A percentile compares a stretch with the other conserved stretches of the same genome.
phyloP scores from a whole-genome alignment of 2,888 invertebrate genomes.

The Drosophila borborema region DNA sequence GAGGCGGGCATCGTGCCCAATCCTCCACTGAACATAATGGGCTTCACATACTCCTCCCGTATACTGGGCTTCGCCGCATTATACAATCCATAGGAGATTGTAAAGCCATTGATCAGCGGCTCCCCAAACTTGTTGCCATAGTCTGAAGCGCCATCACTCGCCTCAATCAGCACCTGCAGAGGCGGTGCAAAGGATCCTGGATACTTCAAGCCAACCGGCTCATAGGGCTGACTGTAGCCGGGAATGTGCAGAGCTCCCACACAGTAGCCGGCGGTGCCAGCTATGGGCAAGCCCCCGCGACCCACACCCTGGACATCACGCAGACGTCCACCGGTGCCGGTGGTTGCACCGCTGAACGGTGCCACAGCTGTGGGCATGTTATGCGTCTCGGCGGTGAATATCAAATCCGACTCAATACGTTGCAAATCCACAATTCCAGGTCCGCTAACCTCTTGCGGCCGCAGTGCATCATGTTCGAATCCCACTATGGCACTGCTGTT shows the following conservation, averaged over 20 bases:
- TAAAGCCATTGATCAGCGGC: conserved; percentile 96
- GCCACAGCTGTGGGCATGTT: conserved; percentile 99
- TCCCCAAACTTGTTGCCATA: conserved; percentile 99
- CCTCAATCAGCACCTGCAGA: conserved; percentile 95
- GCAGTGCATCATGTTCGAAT: conserved; percentile 89
- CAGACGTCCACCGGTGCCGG: conserved; percentile 98
- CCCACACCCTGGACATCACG: conserved; percentile 97
- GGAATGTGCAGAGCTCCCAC: conserved; percentile 95
- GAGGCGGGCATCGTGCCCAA: conserved; percentile 94
- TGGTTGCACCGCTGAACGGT: conserved; percentile 98
- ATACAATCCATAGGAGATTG: conserved; percentile 93
- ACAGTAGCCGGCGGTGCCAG: conserved; percentile 98
- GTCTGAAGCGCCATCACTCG: conserved; percentile 99
- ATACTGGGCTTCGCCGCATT: conserved; percentile 87
- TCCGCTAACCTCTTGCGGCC: conserved; percentile 87
- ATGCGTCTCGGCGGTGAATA: conserved; percentile 99
- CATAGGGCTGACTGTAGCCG: conserved; percentile 95
- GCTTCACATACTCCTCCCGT: conserved; percentile 97
- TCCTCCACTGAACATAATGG: conserved; percentile 99
- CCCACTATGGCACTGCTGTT: conserved; percentile 98
- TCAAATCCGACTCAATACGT: conserved; percentile 91
- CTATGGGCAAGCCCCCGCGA: conserved; percentile 96
- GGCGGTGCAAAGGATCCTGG: conserved; percentile 96
- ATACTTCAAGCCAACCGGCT: conserved; percentile 90
- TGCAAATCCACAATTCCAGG: conserved; percentile 89